A percentile compares a stretch with the other conserved stretches of the same genome.
Conservation (phyloP, 2,797 vertebrate genomes). For the Danio choprae region DNA sequence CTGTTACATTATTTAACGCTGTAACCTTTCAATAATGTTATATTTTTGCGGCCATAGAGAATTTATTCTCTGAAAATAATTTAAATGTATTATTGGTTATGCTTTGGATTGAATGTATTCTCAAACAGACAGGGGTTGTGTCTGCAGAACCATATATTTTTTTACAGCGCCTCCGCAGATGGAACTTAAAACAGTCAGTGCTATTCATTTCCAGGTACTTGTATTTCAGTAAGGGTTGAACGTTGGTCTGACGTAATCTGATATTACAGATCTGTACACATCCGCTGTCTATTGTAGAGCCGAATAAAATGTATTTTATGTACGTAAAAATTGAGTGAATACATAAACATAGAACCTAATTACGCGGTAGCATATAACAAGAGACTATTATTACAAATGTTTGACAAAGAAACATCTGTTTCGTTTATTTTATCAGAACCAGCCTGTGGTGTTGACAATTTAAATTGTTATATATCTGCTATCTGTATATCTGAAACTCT, state of each 20-base stretch:
- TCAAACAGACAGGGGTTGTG: background rate
- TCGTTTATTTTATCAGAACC: background rate
- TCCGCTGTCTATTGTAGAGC: conserved; percentile 6
- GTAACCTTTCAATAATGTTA: background rate
- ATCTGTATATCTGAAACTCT: background rate
- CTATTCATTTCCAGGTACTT: background rate
- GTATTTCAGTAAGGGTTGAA: background rate
- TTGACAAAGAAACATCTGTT: background rate
- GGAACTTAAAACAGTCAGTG: accelerated
- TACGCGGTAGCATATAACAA: no score
- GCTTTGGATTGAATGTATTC: no score
- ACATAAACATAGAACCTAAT: background rate
- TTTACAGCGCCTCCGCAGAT: conserved; percentile 15
- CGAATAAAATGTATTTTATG: background rate
- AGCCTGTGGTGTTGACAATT: no score
- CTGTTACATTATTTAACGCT: conserved; percentile 15
- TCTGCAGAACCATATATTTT: background rate
- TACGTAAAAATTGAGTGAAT: background rate
- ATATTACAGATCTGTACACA: background rate
- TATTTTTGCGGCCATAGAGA: background rate
- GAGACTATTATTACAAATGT: no score
- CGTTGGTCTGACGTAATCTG: background rate
- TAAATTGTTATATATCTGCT: no score
- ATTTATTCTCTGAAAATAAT: background rate
- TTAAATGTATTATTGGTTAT: background rate